A percentile compares a stretch with the other conserved stretches of the same genome.
These are phyloP conservation scores for Samia ricini DNA, from an alignment of 1,140 invertebrate genomes.

Conservation along the genomic window DNA sequence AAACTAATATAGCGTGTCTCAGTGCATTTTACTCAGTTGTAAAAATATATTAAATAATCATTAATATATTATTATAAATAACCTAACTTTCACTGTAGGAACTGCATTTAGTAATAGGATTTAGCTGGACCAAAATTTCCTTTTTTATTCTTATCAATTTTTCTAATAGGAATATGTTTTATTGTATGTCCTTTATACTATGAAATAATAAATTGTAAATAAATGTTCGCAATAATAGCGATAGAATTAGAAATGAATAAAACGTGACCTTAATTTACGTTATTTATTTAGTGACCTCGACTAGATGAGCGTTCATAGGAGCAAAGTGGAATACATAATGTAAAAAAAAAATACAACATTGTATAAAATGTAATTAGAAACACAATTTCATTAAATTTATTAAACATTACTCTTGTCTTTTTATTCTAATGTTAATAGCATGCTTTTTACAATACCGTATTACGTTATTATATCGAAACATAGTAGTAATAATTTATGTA, in stretches of 20 bases:
- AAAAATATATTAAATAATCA: neutral
- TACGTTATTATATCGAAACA: no score
- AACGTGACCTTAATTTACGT: slow-evolving; percentile 47
- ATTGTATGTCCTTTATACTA: slow-evolving; percentile 52
- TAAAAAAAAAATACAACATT: slow-evolving; percentile 61
- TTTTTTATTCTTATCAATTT: slow-evolving; percentile 61
- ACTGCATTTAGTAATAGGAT: slow-evolving; percentile 68
- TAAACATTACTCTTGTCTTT: slow-evolving; percentile 46
- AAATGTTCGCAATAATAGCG: slow-evolving; percentile 69
- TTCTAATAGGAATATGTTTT: slow-evolving; percentile 49
- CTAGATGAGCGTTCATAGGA: slow-evolving; percentile 28
- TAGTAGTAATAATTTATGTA: no score
- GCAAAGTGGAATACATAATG: slow-evolving; percentile 56
- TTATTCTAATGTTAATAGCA: slow-evolving; percentile 10
- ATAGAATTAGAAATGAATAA: slow-evolving; percentile 51
- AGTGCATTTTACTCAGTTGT: neutral
- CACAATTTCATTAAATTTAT: slow-evolving; percentile 72
- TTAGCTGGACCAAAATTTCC: slow-evolving; percentile 76
- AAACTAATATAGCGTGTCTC: neutral
- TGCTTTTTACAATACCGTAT: no score
- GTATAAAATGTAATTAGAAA: slow-evolving; percentile 74
- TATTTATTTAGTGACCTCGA: slow-evolving; percentile 61
- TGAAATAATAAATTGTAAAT: slow-evolving; percentile 60
- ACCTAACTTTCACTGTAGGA: slow-evolving; percentile 16
- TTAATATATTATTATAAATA: neutral